Base-by-base conservation (phyloP, 2,888 invertebrate genomes). In the Limnephilus marmoratus region DNA sequence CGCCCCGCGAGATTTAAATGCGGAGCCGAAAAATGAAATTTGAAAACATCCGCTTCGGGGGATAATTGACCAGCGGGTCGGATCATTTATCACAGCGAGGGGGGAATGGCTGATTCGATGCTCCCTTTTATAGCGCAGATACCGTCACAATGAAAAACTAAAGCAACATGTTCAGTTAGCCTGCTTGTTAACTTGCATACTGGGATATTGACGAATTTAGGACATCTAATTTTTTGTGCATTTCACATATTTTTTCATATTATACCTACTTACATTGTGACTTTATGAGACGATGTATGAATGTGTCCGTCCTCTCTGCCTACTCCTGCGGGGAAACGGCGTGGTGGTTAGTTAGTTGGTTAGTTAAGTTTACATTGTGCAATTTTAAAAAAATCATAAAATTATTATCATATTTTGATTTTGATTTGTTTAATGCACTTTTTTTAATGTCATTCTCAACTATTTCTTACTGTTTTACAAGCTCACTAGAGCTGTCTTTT, bases 1-100 rank as follows among this genome's bases (percentile, higher is more conserved):
- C 24, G 24, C 45, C 86, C 53, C 86, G 86, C 45, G 86, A 86
- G 86, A 86, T 86, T 49, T 31, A n/a, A 45, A 86, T 37, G 15
- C 41, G 41, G 41, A 41, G 24, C 68, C 24, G 85, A 85, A 85
- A 85, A 85, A 34, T 37, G 85, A 41, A 85, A 85, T 85, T 85
- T 37, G 37, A 85, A 85, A 85, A 85, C 41, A 85, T 68, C 68
- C 68, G 68, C 68, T 68, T n/a, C 68, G 68, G 24, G 68, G 24
- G 68, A 68, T 68, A 68, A 68, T 68, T 68, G 68, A 68, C 68
- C 68, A 68, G 24, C 24, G 68, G 68, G 68, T 68, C 24, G 24
- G 68, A 68, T 68, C 68, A 68, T 68, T 68, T 68, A 68, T 68
- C 68, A 68, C 5, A 24, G 24, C 24, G 24, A n/a, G 24, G 68